Conservation (phyloP, 2,888 invertebrate species). For the Mesorhabditis belari region DNA sequence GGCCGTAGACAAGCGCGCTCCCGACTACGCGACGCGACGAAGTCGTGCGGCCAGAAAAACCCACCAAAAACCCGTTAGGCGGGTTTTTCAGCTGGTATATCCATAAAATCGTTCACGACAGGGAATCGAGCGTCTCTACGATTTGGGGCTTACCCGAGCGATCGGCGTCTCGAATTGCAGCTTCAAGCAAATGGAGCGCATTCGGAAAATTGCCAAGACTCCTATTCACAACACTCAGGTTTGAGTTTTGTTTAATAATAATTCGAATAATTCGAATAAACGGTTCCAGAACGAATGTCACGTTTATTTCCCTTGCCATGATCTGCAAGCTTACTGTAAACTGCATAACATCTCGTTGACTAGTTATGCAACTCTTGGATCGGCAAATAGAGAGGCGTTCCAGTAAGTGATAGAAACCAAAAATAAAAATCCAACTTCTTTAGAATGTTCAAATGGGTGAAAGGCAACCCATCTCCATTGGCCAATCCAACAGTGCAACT, state of each 20-base stretch:
- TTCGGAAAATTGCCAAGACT: neutral
- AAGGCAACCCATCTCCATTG: neutral
- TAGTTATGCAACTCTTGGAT: neutral
- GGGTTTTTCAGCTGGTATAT: no score
- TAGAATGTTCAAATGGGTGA: neutral
- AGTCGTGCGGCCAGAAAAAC: no score
- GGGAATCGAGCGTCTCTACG: constrained; percentile 2
- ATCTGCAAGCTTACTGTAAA: neutral
- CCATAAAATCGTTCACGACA: no score
- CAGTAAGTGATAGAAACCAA: neutral
- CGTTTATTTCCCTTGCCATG: neutral
- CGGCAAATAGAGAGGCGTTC: neutral
- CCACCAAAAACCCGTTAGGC: no score
- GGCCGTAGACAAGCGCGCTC: no score
- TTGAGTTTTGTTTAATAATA: no score
- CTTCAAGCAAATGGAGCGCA: neutral
- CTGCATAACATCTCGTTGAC: neutral
- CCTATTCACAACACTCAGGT: neutral
- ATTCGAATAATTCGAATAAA: no score
- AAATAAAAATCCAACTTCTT: neutral
- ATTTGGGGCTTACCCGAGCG: neutral
- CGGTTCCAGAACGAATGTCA: neutral
- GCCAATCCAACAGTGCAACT: neutral
- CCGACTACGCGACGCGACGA: no score
- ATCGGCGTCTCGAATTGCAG: neutral